Conservation (phyloP, 37 sponge, comb jelly and placozoan species). For the Halisarca cf. caerulea region DNA sequence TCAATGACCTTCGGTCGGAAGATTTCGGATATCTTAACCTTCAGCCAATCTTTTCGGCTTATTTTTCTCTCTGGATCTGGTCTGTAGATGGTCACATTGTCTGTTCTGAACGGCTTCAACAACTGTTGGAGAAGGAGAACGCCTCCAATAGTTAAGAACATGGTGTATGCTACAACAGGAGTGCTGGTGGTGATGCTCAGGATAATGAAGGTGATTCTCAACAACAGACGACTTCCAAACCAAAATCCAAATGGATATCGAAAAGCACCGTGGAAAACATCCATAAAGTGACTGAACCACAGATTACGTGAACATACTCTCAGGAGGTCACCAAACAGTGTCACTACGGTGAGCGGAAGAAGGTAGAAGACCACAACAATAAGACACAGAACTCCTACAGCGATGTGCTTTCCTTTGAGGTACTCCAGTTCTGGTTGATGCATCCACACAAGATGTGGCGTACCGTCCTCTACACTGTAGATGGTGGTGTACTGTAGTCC, state of each 20-base stretch:
- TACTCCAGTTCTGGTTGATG: background rate
- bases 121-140: background rate
- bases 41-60: too few relatives aligned
- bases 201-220: background rate
- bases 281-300: constrained; percentile 16
- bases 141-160: background rate
- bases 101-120: constrained; percentile 6
- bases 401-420: constrained; percentile 7
- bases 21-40: background rate
- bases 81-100: too few relatives aligned
- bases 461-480: constrained; percentile 6
- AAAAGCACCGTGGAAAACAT: background rate
- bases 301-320: background rate
- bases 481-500: constrained; percentile 6
- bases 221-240: background rate
- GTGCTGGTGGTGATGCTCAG: background rate
- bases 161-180: background rate
- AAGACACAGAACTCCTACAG: background rate
- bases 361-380: background rate
- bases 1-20: background rate
- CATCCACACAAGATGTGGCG: background rate
- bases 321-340: constrained; percentile 5
- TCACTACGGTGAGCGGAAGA: constrained; percentile 11
- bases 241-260: background rate
- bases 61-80: too few relatives aligned